A percentile compares a stretch with the other conserved stretches of the same genome.
These are phyloP conservation scores for Eurystomus glaucurus DNA, from an alignment of 2,797 vertebrate genomes.

Conservation along the genomic window DNA sequence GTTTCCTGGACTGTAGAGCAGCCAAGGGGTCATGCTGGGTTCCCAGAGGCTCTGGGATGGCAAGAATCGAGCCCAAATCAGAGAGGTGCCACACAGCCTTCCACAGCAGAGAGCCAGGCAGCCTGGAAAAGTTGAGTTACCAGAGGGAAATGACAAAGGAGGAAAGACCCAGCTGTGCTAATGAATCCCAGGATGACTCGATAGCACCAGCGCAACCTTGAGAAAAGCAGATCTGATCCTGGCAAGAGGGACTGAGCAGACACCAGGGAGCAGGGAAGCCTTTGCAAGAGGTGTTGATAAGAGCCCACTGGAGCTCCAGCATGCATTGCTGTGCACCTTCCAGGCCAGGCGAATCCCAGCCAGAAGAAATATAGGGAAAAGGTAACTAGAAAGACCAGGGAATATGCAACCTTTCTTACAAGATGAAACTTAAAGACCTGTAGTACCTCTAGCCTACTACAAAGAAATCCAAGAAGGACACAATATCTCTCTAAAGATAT, in stretches of 20 bases:
- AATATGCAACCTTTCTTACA: neutral
- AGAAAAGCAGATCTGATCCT: neutral
- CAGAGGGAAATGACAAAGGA: neutral
- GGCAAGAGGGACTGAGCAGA: neutral
- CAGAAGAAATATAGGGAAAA: neutral
- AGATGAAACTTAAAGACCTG: neutral
- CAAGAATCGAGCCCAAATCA: rapidly evolving
- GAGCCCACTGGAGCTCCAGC: rapidly evolving
- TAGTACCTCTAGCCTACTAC: neutral
- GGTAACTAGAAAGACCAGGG: neutral
- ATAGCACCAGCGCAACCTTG: neutral
- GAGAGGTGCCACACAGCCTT: neutral
- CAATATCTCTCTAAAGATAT: neutral
- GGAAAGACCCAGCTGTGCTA: neutral
- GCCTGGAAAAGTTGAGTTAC: neutral
- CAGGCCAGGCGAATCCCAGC: neutral
- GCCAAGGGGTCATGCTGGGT: neutral
- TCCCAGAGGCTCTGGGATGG: neutral
- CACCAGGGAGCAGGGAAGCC: neutral
- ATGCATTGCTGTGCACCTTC: neutral
- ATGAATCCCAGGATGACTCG: neutral
- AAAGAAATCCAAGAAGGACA: neutral
- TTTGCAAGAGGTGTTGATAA: rapidly evolving
- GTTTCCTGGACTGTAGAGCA: neutral
- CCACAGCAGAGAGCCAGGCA: neutral